Evolutionary conservation across 1,140 invertebrate genomes (phyloP), one percentile per base, ranked within the genome.

Genomic region (Colletes gigas): DNA sequence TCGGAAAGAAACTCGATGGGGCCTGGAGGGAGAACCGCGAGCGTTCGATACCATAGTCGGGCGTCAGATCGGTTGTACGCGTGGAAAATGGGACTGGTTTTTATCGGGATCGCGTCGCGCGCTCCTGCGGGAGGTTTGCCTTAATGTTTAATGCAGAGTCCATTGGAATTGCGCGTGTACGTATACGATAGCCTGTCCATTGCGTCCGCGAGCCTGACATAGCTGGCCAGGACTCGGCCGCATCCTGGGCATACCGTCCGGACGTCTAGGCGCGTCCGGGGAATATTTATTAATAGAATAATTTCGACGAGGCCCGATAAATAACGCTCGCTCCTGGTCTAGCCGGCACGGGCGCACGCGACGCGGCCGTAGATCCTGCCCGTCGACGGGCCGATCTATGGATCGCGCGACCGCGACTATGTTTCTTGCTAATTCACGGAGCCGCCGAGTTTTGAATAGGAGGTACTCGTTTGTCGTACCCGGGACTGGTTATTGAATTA

Each of bases 41-140:
- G 50, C 71, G 54, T 60, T 65, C 65, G 84, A 83, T 89, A 82
- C 87, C 83, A 89, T 88, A 88, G 83, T 79, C 85, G 88, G 88
- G 86, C 88, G 88, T 87, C 87, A 89, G 85, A 89, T 89, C 84
- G 79, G 82, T 85, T 89, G 82, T 89, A 81, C 87, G 82, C 83
- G 89, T 88, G 85, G 89, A 89, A 89, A 90, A 90, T 90, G 88
- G 83, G 81, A 90, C 89, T 88, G 85, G 87, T 90, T 90, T 89
- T 89, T 89, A 84, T 78, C 60, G 67, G 59, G 67, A 80, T 81
- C 81, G 77, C n/a, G 66, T 78, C 80, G 83, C 73, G 68, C 84
- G 62, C 84, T 86, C 62, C 81, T 83, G 72, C 72, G 84, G 81
- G 84, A 74, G 76, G 84, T 72, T 82, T 47, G 71, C 54, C 65